Conservation (phyloP, 2,888 invertebrate species). For the Tetrapedia diversipes region DNA sequence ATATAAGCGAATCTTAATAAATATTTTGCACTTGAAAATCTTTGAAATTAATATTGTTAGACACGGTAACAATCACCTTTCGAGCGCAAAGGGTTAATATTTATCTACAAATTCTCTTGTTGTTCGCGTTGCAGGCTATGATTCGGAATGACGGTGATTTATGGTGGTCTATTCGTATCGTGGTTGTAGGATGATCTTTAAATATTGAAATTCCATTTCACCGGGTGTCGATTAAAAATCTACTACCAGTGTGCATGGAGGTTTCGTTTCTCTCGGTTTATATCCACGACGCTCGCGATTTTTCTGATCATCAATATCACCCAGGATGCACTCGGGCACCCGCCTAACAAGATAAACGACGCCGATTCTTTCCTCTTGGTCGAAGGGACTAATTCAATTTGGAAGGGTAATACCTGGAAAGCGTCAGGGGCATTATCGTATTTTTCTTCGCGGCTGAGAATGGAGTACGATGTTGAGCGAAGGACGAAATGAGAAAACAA, state of each 20-base stretch:
- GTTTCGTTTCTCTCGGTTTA: not conserved
- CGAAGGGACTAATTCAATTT: constrained; percentile 59
- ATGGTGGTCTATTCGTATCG: too few relatives aligned
- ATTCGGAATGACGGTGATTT: too few relatives aligned
- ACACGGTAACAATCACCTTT: too few relatives aligned
- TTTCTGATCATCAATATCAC: constrained; percentile 37
- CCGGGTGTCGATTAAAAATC: not conserved
- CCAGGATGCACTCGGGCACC: constrained; percentile 13
- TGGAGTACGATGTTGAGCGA: constrained; percentile 35
- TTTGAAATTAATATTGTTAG: too few relatives aligned
- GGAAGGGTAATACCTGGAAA: constrained; percentile 58
- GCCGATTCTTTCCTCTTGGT: constrained; percentile 36
- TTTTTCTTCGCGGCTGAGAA: constrained; percentile 53
- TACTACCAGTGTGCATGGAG: not conserved
- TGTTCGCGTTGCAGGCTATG: too few relatives aligned
- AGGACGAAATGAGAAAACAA: constrained; percentile 12
- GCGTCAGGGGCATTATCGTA: constrained; percentile 52
- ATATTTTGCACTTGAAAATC: too few relatives aligned
- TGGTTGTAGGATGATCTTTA: too few relatives aligned
- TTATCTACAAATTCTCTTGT: too few relatives aligned
- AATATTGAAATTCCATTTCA: not conserved
- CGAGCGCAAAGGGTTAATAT: too few relatives aligned
- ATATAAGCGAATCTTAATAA: too few relatives aligned
- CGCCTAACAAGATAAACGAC: constrained; percentile 55
- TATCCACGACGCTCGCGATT: not conserved